Evolutionary conservation across 2,113 vertebrate species (phyloP), one percentile per base, ranked within the genome.

Genomic region (Colinus virginianus): DNA sequence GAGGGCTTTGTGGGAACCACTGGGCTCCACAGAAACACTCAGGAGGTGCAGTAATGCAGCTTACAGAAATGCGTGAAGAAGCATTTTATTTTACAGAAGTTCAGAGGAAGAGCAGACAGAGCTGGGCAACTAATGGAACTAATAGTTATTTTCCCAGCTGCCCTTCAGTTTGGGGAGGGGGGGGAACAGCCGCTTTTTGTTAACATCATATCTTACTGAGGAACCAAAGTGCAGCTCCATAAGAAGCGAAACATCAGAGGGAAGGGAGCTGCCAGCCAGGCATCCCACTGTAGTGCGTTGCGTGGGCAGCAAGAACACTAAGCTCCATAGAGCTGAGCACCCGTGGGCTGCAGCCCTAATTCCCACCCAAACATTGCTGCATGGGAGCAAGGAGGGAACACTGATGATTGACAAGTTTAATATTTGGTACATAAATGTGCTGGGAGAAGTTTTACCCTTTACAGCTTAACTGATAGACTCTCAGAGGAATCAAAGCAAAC

Each of bases 281-380:
- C 14, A 19, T 87, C 62, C 25, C 2, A 2, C 16, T 63, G 42
- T 45, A 32, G 72, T 7, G 4, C 7, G 0, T 43, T 12, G 42
- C 36, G 16, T 84, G 6, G 4, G 46, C 10, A 87, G 34, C 19
- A 55, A 62, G 49, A 13, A 59, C 46, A 59, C 30, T 51, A 75
- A 53, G 4, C 21, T 59, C 49, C 22, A 46, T 9, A 49, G 69
- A 26, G 38, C 61, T 7, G 11, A 48, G 17, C 4, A 3, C 15
- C 13, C 16, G 36, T 7, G 53, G 51, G 30, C 81, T 7, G 0
- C 38, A 93, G 16, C 9, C 8, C 46, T 84, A 34, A 69, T 87
- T 36, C 4, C 30, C 4, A 0, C 3, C 1, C 1, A 2, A 55
- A 30, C 45, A 79, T n/a, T 12, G 8, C 5, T 21, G 55, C 45